Evolutionary conservation across 1,140 invertebrate genomes (phyloP).

Genomic region (Psix sp.): DNA sequence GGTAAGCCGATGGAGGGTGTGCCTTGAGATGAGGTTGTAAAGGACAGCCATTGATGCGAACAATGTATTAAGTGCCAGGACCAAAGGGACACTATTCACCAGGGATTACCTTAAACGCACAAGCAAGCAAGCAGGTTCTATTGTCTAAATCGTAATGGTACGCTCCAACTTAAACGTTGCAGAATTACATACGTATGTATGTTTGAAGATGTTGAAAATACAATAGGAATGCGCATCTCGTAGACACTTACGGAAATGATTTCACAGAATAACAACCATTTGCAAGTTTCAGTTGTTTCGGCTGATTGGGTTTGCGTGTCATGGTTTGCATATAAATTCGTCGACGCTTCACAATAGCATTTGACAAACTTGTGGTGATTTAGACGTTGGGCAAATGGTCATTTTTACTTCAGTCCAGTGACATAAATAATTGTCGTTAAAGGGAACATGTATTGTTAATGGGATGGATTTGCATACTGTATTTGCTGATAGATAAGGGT

Average conservation of each 20-base stretch:
- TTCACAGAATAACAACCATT: slow-evolving; percentile 30
- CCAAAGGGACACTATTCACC: slow-evolving; percentile 67
- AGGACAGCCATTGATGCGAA: slow-evolving; percentile 70
- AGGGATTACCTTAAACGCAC: slow-evolving; percentile 62
- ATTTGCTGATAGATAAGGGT: slow-evolving; percentile 50
- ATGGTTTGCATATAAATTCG: slow-evolving; percentile 34
- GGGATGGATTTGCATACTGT: slow-evolving; percentile 46
- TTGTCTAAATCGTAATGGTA: slow-evolving; percentile 63
- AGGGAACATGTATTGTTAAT: slow-evolving; percentile 46
- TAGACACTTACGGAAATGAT: slow-evolving; percentile 27
- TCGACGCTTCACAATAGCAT: slow-evolving; percentile 12
- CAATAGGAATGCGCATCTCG: slow-evolving; percentile 46
- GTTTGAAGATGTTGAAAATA: slow-evolving; percentile 55
- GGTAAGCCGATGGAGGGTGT: slow-evolving; percentile 43
- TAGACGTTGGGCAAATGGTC: background rate
- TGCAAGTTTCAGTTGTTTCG: slow-evolving; percentile 31
- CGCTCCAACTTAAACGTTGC: slow-evolving; percentile 50
- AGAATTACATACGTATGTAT: slow-evolving; percentile 58
- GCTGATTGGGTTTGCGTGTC: slow-evolving; percentile 28
- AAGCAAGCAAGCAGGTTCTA: slow-evolving; percentile 61
- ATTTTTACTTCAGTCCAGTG: slow-evolving; percentile 27
- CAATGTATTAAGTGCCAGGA: slow-evolving; percentile 72
- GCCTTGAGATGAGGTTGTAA: slow-evolving; percentile 67
- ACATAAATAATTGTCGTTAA: slow-evolving; percentile 39
- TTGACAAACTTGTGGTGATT: slow-evolving; percentile 2